These are phyloP conservation scores for Cynopterus brachyotis DNA, from an alignment of 2,113 vertebrate species.

Conservation along the genomic window DNA sequence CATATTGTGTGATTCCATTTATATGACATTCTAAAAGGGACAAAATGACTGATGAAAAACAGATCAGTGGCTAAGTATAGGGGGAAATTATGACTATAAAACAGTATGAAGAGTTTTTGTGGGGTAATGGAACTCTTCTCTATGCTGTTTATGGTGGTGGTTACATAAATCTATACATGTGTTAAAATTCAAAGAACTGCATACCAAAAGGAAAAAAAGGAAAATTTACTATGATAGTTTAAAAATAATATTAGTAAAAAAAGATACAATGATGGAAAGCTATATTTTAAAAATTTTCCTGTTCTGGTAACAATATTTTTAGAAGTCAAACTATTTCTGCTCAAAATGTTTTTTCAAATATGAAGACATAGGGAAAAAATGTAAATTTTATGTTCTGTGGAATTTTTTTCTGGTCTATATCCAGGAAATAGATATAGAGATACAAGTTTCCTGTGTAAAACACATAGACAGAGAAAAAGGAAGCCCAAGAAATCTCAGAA, in stretches of 20 bases:
- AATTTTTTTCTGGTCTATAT: constrained; percentile 16
- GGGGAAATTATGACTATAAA: not conserved
- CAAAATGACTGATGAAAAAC: not conserved
- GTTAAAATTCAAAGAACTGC: not conserved
- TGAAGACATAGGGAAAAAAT: not conserved
- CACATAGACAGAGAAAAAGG: not conserved
- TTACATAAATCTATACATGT: not conserved
- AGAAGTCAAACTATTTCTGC: not conserved
- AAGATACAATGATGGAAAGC: not conserved
- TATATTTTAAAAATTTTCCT: not conserved
- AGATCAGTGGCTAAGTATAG: not conserved
- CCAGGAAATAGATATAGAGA: not conserved
- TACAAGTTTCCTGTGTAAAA: not conserved
- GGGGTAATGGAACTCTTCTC: not conserved
- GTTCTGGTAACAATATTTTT: not conserved
- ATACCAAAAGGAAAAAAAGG: not conserved
- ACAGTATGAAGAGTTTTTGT: not conserved
- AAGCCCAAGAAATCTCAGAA: not conserved
- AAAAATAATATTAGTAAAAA: not conserved
- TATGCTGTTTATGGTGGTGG: not conserved
- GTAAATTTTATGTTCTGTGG: not conserved
- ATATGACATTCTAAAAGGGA: not conserved
- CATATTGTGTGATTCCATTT: not conserved
- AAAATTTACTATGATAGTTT: not conserved
- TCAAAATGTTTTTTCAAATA: not conserved